Percentiles rank a stretch among this genome's conserved stretches.
Evolutionary conservation across 2,113 vertebrate species (phyloP).

Genomic region (Takifugu bimaculatus): DNA sequence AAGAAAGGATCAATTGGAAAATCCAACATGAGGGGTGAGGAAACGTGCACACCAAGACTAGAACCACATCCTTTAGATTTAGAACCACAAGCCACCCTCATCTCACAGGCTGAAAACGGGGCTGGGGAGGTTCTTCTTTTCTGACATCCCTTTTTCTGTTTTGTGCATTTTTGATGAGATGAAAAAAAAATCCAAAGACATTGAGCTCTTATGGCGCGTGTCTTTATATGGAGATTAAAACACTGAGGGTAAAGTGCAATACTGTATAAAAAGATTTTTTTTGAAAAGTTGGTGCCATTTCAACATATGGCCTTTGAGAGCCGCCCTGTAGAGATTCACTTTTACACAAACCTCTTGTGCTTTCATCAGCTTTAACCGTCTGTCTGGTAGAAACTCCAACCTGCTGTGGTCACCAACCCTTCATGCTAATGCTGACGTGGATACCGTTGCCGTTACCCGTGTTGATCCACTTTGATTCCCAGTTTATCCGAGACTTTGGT

Average conservation of each 20-base stretch:
- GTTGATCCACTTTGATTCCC: background rate
- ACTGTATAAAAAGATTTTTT: background rate
- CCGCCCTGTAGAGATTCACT: too few species aligned
- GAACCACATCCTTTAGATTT: background rate
- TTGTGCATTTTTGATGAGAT: slow-evolving; percentile 16
- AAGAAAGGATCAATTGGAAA: background rate
- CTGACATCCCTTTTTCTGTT: slow-evolving; percentile 11
- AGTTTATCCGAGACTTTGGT: background rate
- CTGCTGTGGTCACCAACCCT: background rate
- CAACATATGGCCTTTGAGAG: slow-evolving; percentile 3
- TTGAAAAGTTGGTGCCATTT: slow-evolving; percentile 33
- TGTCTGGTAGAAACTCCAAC: background rate
- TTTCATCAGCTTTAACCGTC: too few species aligned
- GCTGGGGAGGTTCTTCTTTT: slow-evolving; percentile 5
- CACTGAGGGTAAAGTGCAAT: slow-evolving; percentile 38
- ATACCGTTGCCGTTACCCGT: background rate
- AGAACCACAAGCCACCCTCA: background rate
- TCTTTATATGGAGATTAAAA: slow-evolving; percentile 6
- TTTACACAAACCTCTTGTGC: too few species aligned
- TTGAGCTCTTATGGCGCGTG: slow-evolving; percentile 6
- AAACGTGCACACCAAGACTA: background rate
- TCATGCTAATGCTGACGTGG: background rate
- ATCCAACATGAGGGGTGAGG: background rate
- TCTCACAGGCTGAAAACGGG: background rate
- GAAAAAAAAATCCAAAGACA: background rate